Evolutionary conservation across 1,140 invertebrate species (phyloP).

Genomic region (Drosophila orena): DNA sequence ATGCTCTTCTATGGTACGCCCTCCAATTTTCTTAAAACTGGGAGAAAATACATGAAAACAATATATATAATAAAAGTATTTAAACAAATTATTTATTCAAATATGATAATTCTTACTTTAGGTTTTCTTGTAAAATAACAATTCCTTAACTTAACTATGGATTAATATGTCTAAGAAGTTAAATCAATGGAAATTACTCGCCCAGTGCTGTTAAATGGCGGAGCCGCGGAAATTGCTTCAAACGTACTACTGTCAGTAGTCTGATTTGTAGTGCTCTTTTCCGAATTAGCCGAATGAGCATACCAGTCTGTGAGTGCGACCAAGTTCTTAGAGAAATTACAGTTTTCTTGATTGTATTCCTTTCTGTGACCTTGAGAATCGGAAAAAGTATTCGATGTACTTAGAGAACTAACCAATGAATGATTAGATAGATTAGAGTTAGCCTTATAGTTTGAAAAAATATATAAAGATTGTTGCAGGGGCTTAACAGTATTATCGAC

Average conservation of each 20-base stretch:
- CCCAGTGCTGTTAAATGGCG: conserved; percentile 52
- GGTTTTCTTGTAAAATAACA: conserved; percentile 72
- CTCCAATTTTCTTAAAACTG: background rate
- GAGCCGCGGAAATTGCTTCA: conserved; percentile 55
- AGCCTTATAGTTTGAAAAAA: conserved; percentile 81
- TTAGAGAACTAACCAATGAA: conserved; percentile 39
- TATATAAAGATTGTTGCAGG: conserved; percentile 76
- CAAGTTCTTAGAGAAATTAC: conserved; percentile 65
- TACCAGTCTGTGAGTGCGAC: conserved; percentile 59
- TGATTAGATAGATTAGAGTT: conserved; percentile 61
- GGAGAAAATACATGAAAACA: background rate
- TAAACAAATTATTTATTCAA: conserved; percentile 44
- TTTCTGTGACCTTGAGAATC: conserved; percentile 48
- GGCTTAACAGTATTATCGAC: conserved; percentile 63
- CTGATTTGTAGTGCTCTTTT: conserved; percentile 50
- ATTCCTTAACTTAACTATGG: conserved; percentile 30
- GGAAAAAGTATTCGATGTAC: conserved; percentile 47
- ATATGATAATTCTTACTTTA: conserved; percentile 29
- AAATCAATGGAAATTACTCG: conserved; percentile 82
- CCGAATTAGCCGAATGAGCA: conserved; percentile 46
- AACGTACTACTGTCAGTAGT: conserved; percentile 41
- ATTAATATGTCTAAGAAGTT: conserved; percentile 66
- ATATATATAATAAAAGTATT: conserved; percentile 46
- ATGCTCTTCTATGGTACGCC: background rate
- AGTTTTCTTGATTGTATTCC: conserved; percentile 77